A percentile compares a stretch with the other conserved stretches of the same genome.
phyloP scores from a whole-genome alignment of 1,140 invertebrate species.

The Caenorhabditis inopinata region DNA sequence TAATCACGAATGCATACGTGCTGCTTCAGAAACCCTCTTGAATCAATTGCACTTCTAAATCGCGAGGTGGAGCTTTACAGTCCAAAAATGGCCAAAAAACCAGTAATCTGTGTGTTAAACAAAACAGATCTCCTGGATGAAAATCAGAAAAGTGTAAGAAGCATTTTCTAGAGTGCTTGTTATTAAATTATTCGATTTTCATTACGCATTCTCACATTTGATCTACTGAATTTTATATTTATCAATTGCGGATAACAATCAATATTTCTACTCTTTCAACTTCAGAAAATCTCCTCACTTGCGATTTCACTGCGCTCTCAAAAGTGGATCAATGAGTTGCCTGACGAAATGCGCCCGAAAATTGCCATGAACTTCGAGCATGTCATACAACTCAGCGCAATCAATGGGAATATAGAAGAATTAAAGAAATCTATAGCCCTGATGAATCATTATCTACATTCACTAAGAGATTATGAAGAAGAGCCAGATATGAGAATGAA shows the following conservation, averaged over 20 bases:
- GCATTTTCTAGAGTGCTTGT: not conserved
- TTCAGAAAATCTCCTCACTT: constrained; percentile 46
- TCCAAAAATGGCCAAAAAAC: constrained; percentile 52
- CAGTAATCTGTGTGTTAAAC: constrained; percentile 56
- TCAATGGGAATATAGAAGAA: constrained; percentile 4
- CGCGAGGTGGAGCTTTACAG: constrained; percentile 59
- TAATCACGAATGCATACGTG: not conserved
- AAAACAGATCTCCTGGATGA: constrained; percentile 55
- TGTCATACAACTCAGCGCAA: constrained; percentile 32
- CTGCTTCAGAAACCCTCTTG: constrained; percentile 54
- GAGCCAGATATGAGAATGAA: not conserved
- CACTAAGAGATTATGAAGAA: not conserved
- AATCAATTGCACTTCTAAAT: constrained; percentile 58
- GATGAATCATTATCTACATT: not conserved
- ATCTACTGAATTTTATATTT: too few relatives aligned
- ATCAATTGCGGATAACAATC: too few relatives aligned
- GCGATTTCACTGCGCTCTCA: not conserved
- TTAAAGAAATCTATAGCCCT: not conserved
- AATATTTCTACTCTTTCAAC: too few relatives aligned
- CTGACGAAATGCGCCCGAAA: constrained; percentile 27
- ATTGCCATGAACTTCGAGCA: constrained; percentile 46
- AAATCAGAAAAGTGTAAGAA: constrained; percentile 20
- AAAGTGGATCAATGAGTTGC: constrained; percentile 40
- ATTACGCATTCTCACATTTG: too few relatives aligned
- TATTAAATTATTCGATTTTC: too few relatives aligned